Evolutionary conservation across 1,140 invertebrate species (phyloP), one percentile per base, ranked within the genome.

Genomic region (Cotesia glomerata): DNA sequence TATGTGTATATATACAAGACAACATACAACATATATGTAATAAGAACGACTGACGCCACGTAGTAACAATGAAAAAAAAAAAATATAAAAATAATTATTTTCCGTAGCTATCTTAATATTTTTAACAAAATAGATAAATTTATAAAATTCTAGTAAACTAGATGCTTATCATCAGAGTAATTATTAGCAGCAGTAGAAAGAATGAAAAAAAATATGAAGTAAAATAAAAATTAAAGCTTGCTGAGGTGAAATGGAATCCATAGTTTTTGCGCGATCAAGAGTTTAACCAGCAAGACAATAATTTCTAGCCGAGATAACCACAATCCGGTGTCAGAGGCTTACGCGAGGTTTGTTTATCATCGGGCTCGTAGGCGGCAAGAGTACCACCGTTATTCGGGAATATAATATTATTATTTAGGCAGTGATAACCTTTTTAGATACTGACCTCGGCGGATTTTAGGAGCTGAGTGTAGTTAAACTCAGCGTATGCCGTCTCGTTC

Each of bases 381-480:
- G 62, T 13, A 35, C 62, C 62, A 9, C 35, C 9, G 36, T 13
- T 18, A 32, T 9, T 39, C 8, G 14, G 62, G 8, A 9, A 58
- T 59, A 36, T 35, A 52, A 16, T 69, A 45, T 61, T 18, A 34
- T 18, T 32, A 34, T 62, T 18, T 7, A 45, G 39, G 7, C 11
- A 11, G 39, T 56, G 34, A 69, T n/a, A 59, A 69, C 11, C 5
- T 52, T 45, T 73, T 62, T 13, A 51, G 51, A 16, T 62, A 88
- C 88, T 90, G 86, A 91, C 91, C 89, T 90, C 88, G 78, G 85
- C 87, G 79, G 87, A 81, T 83, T 88, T 89, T 76, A 91, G 82
- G 77, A 91, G 87, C 75, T 91, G 89, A 77, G 87, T 86, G 85
- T 90, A 92, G 84, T 90, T 91, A 87, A 89, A 91, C 85, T 91